Percentiles rank a stretch among this genome's conserved stretches.
phyloP scores from a whole-genome alignment of 2,797 vertebrate genomes.

The Crotalus adamanteus region DNA sequence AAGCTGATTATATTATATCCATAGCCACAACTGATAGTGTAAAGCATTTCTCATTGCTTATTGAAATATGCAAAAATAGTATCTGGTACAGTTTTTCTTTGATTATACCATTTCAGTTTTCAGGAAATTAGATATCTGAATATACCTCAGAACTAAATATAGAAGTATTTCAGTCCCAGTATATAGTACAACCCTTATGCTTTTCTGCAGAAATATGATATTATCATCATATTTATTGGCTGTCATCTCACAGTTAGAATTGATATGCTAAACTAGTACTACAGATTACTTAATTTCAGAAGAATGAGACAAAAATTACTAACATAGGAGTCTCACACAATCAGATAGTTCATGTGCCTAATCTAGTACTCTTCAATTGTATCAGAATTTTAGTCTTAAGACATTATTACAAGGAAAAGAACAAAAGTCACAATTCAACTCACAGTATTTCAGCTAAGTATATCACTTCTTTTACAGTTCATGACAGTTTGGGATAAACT shows the following conservation, averaged over 20 bases:
- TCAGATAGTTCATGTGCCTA: background rate
- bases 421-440: constrained; percentile 2
- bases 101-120: background rate
- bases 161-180: background rate
- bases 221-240: background rate
- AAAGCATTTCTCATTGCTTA: background rate
- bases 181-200: background rate
- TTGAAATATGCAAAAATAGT: background rate
- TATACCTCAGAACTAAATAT: background rate
- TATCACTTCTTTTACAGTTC: background rate
- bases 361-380: background rate
- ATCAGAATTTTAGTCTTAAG: background rate
- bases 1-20: background rate
- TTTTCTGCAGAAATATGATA: background rate
- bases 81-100: background rate
- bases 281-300: background rate
- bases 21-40: background rate
- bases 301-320: background rate
- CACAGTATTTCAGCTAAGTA: background rate
- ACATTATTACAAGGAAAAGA: background rate
- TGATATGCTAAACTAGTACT: background rate
- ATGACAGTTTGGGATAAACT: background rate
- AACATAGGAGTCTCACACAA: background rate
- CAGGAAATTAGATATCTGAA: background rate
- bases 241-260: background rate